Percentiles rank a stretch among this genome's conserved stretches.
These are phyloP conservation scores for Dioctria rufipes DNA, from an alignment of 2,888 invertebrate genomes.

Conservation along the genomic window DNA sequence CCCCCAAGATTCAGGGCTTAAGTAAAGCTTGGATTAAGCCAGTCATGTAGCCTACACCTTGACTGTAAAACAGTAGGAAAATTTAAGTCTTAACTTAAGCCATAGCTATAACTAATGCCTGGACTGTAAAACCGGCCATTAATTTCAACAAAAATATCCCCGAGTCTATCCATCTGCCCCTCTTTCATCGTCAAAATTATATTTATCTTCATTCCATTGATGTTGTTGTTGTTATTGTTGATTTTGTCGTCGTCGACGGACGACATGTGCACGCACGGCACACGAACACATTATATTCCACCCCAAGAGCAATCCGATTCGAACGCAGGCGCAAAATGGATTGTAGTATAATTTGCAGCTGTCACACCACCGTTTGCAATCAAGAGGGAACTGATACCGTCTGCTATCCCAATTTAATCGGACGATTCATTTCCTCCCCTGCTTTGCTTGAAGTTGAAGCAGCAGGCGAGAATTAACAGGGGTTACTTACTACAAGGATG, in stretches of 20 bases:
- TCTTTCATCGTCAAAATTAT: background rate
- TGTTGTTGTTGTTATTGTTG: background rate
- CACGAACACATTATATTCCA: background rate
- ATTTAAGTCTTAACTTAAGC: too few relatives aligned
- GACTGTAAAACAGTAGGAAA: too few relatives aligned
- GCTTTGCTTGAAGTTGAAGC: background rate
- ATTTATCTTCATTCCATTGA: too few relatives aligned
- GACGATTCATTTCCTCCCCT: background rate
- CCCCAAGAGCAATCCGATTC: background rate
- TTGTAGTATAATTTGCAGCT: conserved; percentile 2
- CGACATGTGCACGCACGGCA: conserved; percentile 1
- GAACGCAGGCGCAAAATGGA: background rate
- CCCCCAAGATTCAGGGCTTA: too few relatives aligned
- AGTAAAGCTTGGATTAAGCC: too few relatives aligned
- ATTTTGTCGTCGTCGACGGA: background rate
- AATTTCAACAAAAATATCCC: too few relatives aligned
- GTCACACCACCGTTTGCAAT: background rate
- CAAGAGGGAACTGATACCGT: conserved; percentile 7
- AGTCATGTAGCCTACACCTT: too few relatives aligned
- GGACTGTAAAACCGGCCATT: too few relatives aligned
- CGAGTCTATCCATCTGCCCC: background rate
- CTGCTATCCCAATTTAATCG: background rate
- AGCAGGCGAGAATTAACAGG: background rate
- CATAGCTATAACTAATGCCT: too few relatives aligned
- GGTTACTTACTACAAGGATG: background rate